A percentile compares a stretch with the other conserved stretches of the same genome.
Evolutionary conservation across 2,113 vertebrate species (phyloP).

Genomic region (Otis tarda): DNA sequence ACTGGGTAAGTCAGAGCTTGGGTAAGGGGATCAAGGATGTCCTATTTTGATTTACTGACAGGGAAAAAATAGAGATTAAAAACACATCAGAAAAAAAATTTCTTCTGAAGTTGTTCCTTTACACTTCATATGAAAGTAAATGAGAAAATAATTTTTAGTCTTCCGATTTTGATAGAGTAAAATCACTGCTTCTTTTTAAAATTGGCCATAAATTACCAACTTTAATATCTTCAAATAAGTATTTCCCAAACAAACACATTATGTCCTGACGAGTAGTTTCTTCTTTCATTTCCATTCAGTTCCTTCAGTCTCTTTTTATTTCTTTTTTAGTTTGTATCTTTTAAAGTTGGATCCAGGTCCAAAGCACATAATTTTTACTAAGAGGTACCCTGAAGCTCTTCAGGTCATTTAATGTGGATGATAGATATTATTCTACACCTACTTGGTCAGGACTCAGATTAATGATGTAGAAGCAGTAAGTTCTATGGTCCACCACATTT

Average conservation of each 20-base stretch:
- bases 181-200: not conserved
- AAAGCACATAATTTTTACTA: not conserved
- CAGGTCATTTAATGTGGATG: not conserved
- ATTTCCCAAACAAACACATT: not conserved
- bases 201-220: not conserved
- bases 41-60: fast-evolving
- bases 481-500: not conserved
- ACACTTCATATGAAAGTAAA: fast-evolving
- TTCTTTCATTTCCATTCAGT: not conserved
- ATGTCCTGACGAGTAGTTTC: not conserved
- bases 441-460: not conserved
- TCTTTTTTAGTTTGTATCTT: not conserved
- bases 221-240: not conserved
- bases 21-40: not conserved
- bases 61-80: fast-evolving
- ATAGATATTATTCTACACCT: not conserved
- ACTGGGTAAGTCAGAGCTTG: conserved; percentile 61
- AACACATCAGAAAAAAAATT: fast-evolving
- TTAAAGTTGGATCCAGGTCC: not conserved
- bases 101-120: not conserved
- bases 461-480: not conserved
- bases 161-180: not conserved
- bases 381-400: not conserved
- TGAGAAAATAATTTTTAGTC: not conserved
- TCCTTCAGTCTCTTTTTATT: not conserved